These are phyloP conservation scores for Pipra filicauda DNA, from an alignment of 2,113 vertebrate genomes.

Conservation along the genomic window DNA sequence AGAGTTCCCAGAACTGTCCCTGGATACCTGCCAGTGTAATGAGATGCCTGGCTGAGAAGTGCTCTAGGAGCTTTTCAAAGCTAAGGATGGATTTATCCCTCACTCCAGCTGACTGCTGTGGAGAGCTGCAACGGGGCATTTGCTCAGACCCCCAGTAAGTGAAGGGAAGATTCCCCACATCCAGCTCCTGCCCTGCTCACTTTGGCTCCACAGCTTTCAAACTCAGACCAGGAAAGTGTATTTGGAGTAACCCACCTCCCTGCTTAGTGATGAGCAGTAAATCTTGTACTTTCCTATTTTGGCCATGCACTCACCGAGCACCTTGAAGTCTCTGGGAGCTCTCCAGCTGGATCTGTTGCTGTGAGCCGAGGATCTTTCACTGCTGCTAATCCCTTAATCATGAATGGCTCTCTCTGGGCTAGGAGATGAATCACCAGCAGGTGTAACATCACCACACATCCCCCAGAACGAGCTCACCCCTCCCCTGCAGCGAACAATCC, in stretches of 20 bases:
- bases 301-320: accelerated
- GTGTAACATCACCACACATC: not conserved
- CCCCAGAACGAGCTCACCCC: not conserved
- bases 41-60: not conserved
- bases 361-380: not conserved
- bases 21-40: not conserved
- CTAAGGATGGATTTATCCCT: not conserved
- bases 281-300: not conserved
- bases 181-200: not conserved
- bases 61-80: not conserved
- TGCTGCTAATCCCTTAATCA: not conserved
- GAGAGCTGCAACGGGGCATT: not conserved
- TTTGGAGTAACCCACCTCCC: not conserved
- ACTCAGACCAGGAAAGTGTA: not conserved
- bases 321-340: not conserved
- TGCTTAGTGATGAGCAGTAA: not conserved
- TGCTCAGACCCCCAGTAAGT: not conserved
- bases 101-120: not conserved
- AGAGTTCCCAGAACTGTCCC: not conserved
- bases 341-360: not conserved
- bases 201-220: not conserved
- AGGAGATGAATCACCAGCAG: not conserved
- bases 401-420: not conserved
- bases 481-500: not conserved
- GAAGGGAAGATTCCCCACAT: not conserved